Percentiles rank a stretch among this genome's conserved stretches.
phyloP scores from a whole-genome alignment of 2,888 invertebrate species.

The Mayetiola destructor region DNA sequence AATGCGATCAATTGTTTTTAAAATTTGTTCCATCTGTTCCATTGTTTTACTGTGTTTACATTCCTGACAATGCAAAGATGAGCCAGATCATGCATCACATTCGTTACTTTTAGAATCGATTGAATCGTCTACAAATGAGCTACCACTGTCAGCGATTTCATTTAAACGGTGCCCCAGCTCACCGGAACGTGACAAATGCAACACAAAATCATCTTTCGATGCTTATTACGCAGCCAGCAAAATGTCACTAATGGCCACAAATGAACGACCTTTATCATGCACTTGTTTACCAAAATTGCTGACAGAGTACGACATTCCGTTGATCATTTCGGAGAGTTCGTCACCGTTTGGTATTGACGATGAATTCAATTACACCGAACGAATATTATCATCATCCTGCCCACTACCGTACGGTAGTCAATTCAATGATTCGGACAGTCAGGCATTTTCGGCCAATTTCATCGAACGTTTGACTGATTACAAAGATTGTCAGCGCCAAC shows the following conservation, averaged over 20 bases:
- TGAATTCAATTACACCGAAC: not conserved
- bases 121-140: constrained; percentile 52
- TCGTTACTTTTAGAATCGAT: too few species aligned
- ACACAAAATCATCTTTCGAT: not conserved
- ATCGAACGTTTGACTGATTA: not conserved
- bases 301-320: constrained; percentile 14
- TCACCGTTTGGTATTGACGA: not conserved
- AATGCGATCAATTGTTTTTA: too few species aligned
- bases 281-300: constrained; percentile 24
- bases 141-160: constrained; percentile 47
- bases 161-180: constrained; percentile 33
- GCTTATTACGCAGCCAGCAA: constrained; percentile 27
- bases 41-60: too few species aligned
- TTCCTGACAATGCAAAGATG: too few species aligned
- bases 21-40: too few species aligned
- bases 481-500: not conserved
- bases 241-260: constrained; percentile 37
- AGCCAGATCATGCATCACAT: too few species aligned
- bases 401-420: not conserved
- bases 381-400: not conserved
- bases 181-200: constrained; percentile 22
- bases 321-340: not conserved
- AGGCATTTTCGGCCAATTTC: not conserved
- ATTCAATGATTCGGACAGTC: not conserved
- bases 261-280: constrained; percentile 33